These are phyloP conservation scores for Limnephilus rhombicus DNA, from an alignment of 2,888 invertebrate genomes.

Conservation along the genomic window DNA sequence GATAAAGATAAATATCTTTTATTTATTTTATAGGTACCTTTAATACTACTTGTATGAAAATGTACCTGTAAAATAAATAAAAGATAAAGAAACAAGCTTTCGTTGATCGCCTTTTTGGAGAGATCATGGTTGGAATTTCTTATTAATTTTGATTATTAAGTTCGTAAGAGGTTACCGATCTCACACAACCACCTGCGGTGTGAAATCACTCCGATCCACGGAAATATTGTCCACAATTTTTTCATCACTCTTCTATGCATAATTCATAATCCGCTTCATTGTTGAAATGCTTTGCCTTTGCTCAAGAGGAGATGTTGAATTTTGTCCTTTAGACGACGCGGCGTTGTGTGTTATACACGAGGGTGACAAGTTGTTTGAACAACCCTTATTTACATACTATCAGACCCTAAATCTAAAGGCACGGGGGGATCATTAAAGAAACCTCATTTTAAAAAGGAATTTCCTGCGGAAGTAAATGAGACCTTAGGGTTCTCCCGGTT, in stretches of 20 bases:
- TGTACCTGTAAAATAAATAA: too few relatives aligned
- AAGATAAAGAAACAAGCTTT: too few relatives aligned
- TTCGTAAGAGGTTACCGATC: too few relatives aligned
- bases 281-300: conserved; percentile 9
- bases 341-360: background rate
- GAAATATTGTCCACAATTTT: background rate
- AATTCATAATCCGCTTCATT: background rate
- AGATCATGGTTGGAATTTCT: too few relatives aligned
- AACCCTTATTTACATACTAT: conserved; percentile 22
- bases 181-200: too few relatives aligned
- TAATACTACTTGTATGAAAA: too few relatives aligned
- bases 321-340: conserved; percentile 6
- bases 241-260: background rate
- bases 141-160: too few relatives aligned
- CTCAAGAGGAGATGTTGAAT: conserved; percentile 3
- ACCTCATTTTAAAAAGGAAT: background rate
- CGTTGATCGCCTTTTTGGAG: too few relatives aligned
- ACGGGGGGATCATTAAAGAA: background rate
- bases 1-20: too few relatives aligned
- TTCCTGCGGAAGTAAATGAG: background rate
- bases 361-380: conserved; percentile 31
- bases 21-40: too few relatives aligned
- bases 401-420: background rate
- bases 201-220: background rate
- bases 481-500: background rate